Evolutionary conservation across 2,113 vertebrate species (phyloP).

Genomic region (Pogona vitticeps): DNA sequence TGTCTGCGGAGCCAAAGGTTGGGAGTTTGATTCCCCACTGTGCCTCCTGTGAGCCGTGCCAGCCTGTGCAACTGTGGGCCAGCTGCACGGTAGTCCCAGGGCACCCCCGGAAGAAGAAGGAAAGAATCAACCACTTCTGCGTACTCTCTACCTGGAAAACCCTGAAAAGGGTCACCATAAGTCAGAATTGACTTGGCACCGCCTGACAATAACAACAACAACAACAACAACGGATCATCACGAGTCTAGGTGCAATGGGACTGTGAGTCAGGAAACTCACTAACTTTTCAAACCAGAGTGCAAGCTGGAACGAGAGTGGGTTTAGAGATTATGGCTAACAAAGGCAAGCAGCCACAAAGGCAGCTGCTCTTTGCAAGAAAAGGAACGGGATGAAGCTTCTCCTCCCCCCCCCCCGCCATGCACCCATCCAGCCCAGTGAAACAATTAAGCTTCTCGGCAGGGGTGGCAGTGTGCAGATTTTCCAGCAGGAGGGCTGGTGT

Average conservation of each 20-base stretch:
- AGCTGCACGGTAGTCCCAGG: no score
- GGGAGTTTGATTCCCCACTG: no score
- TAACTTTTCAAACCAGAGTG: not conserved
- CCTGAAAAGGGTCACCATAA: no score
- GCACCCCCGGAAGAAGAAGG: no score
- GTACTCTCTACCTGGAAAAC: not conserved
- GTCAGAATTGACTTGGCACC: no score
- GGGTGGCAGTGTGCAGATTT: constrained; percentile 4
- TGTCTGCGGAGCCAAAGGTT: no score
- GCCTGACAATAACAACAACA: no score
- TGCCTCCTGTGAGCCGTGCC: no score
- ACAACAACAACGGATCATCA: no score
- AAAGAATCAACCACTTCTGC: not conserved
- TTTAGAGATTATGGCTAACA: not conserved
- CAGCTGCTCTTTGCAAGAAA: not conserved
- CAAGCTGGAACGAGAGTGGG: not conserved
- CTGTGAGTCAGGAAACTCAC: no score
- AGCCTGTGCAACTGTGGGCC: no score
- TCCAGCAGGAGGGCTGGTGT: constrained; percentile 17
- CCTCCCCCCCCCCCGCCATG: not conserved
- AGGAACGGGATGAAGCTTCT: not conserved
- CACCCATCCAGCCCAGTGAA: not conserved
- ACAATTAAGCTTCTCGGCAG: constrained; percentile 20
- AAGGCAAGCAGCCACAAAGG: not conserved
- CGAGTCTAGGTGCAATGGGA: no score